Percentiles rank a stretch among this genome's conserved stretches.
phyloP scores from a whole-genome alignment of 1,140 invertebrate species.

The Cardiocondyla obscurior region DNA sequence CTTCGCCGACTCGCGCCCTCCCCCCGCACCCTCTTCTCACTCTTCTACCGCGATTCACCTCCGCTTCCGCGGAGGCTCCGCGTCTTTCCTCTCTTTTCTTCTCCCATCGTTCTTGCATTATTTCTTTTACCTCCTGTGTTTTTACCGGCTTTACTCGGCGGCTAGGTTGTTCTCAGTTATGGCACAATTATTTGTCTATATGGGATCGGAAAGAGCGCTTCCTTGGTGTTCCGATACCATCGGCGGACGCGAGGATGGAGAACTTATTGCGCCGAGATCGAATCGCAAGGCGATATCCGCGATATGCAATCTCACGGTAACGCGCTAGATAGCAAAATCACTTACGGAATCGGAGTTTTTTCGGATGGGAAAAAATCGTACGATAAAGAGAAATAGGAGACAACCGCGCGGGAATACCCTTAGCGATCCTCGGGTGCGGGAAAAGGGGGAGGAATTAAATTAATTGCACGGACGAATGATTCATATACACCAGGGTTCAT shows the following conservation, averaged over 20 bases:
- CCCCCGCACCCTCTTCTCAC: conserved; percentile 3
- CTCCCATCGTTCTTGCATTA: conserved; percentile 43
- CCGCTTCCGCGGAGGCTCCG: neutral
- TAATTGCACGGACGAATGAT: conserved; percentile 2
- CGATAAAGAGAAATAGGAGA: neutral
- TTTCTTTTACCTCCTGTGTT: conserved; percentile 16
- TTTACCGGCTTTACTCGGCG: neutral
- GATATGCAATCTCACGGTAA: conserved; percentile 20
- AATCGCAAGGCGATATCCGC: conserved; percentile 20
- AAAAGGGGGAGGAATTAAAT: neutral
- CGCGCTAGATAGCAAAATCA: neutral
- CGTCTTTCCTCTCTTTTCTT: neutral
- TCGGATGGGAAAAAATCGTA: neutral
- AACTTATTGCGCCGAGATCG: conserved; percentile 29
- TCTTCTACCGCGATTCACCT: neutral
- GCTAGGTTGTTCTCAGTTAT: conserved; percentile 9
- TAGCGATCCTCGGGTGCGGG: neutral
- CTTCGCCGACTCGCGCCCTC: neutral
- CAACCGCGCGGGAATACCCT: neutral
- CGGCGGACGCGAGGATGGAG: conserved; percentile 21
- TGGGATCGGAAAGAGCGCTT: neutral
- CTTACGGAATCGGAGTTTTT: conserved; percentile 40
- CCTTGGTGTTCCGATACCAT: neutral
- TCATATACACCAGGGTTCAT: conserved; percentile 60
- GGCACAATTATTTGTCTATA: conserved; percentile 45